Evolutionary conservation across 2,797 vertebrate genomes (phyloP).

Genomic region (Taeniopygia guttata): DNA sequence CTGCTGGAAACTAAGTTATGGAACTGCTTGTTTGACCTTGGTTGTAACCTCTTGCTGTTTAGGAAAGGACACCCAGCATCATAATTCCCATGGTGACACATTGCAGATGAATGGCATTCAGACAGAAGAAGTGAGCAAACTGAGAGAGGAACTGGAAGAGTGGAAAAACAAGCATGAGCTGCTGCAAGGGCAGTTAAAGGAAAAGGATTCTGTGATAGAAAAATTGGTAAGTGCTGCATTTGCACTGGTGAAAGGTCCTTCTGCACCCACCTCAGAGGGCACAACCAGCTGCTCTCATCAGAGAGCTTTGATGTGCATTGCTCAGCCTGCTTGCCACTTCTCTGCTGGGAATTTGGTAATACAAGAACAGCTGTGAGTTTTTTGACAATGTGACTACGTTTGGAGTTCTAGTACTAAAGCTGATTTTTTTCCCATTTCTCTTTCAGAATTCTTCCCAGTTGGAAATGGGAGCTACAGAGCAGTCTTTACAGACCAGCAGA

Average conservation of each 20-base stretch:
- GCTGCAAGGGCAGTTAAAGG: slow-evolving; percentile 84
- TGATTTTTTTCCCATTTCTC: neutral
- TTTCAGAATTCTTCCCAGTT: slow-evolving; percentile 77
- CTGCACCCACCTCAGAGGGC: neutral
- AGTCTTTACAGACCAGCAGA: slow-evolving; percentile 24
- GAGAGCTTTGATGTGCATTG: neutral
- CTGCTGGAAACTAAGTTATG: neutral
- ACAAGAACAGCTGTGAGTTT: neutral
- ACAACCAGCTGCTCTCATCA: neutral
- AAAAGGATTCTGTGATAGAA: slow-evolving; percentile 86
- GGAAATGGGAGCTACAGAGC: slow-evolving; percentile 62
- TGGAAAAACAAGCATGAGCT: slow-evolving; percentile 81
- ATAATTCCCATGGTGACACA: slow-evolving; percentile 72
- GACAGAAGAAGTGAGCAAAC: slow-evolving; percentile 84
- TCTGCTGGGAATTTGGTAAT: neutral
- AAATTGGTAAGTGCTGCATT: slow-evolving; percentile 76
- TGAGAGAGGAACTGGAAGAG: slow-evolving; percentile 87
- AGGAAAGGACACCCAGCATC: slow-evolving; percentile 90
- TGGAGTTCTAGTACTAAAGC: neutral
- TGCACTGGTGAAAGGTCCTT: neutral
- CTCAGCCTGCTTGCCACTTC: neutral
- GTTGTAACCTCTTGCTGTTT: neutral
- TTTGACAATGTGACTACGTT: rapidly evolving
- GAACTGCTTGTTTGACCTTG: neutral
- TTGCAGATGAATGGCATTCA: slow-evolving; percentile 91